Percentiles rank a stretch among this genome's conserved stretches.
phyloP scores from a whole-genome alignment of 2,113 vertebrate genomes.

The Bujurquina vittata region DNA sequence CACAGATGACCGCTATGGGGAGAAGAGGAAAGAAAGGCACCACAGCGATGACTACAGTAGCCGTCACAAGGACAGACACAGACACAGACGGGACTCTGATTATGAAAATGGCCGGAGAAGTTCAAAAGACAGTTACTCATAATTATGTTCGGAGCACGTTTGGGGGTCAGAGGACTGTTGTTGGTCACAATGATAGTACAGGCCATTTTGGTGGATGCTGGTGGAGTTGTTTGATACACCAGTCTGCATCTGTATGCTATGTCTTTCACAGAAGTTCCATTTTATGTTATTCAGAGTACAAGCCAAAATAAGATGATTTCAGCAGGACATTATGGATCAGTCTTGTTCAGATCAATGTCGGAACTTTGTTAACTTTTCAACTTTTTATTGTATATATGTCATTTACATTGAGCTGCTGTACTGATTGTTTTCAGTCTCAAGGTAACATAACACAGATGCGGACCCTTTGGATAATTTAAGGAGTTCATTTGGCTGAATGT shows the following conservation, averaged over 20 bases:
- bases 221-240: slow-evolving; percentile 15
- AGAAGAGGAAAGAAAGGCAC: slow-evolving; percentile 85
- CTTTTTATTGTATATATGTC: slow-evolving; percentile 57
- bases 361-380: slow-evolving; percentile 54
- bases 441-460: slow-evolving; percentile 13
- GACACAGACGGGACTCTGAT: slow-evolving; percentile 84
- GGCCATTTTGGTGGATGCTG: background rate
- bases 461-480: slow-evolving; percentile 31
- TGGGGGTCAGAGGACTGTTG: slow-evolving; percentile 7
- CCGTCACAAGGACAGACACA: slow-evolving; percentile 83
- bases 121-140: slow-evolving; percentile 85
- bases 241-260: slow-evolving; percentile 24
- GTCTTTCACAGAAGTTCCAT: slow-evolving; percentile 40
- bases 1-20: slow-evolving; percentile 77
- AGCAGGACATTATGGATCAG: background rate
- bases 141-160: slow-evolving; percentile 13
- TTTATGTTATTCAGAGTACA: slow-evolving; percentile 56
- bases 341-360: slow-evolving; percentile 27
- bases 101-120: slow-evolving; percentile 85
- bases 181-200: slow-evolving; percentile 23
- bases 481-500: slow-evolving; percentile 58
- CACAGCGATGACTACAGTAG: slow-evolving; percentile 84
- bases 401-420: slow-evolving; percentile 82
- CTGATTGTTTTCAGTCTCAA: slow-evolving; percentile 31
- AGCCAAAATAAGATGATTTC: slow-evolving; percentile 59